Conservation (phyloP, 2,797 vertebrate species). For the Tympanoctomys barrerae region DNA sequence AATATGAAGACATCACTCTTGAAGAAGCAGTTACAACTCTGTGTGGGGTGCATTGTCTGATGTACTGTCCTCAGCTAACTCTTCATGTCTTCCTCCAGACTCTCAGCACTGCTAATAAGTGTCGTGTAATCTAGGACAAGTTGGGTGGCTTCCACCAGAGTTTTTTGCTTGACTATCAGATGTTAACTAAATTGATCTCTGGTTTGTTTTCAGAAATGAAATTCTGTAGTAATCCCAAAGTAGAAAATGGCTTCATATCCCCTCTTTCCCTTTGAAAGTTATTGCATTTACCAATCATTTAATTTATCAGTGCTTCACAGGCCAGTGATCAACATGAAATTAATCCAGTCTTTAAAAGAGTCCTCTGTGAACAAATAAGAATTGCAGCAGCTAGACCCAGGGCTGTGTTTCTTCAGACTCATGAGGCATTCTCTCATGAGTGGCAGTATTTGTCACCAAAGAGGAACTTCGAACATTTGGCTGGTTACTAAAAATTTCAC, state of each 20-base stretch:
- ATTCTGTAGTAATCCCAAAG: constrained; percentile 62
- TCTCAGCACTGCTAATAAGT: constrained; percentile 43
- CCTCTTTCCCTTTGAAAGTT: constrained; percentile 55
- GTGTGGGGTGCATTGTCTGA: background rate
- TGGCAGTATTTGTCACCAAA: background rate
- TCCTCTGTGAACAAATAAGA: constrained; percentile 43
- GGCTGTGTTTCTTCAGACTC: background rate
- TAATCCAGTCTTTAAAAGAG: constrained; percentile 51
- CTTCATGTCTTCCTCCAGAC: background rate
- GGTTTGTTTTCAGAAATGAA: constrained; percentile 74
- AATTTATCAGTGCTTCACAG: constrained; percentile 77
- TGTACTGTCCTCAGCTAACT: constrained; percentile 57
- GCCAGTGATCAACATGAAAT: constrained; percentile 67
- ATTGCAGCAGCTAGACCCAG: background rate
- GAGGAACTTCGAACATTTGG: background rate
- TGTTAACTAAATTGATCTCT: constrained; percentile 75
- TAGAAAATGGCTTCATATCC: constrained; percentile 37
- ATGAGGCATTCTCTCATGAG: background rate
- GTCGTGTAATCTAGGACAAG: constrained; percentile 53
- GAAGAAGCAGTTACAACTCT: background rate
- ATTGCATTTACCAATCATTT: constrained; percentile 69
- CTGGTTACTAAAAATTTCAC: constrained; percentile 52
- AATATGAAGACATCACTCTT: background rate
- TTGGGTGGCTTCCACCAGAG: constrained; percentile 58
- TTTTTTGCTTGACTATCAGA: constrained; percentile 63